Base-by-base conservation (phyloP, 2,888 invertebrate species). In the Agrotis exclamationis region DNA sequence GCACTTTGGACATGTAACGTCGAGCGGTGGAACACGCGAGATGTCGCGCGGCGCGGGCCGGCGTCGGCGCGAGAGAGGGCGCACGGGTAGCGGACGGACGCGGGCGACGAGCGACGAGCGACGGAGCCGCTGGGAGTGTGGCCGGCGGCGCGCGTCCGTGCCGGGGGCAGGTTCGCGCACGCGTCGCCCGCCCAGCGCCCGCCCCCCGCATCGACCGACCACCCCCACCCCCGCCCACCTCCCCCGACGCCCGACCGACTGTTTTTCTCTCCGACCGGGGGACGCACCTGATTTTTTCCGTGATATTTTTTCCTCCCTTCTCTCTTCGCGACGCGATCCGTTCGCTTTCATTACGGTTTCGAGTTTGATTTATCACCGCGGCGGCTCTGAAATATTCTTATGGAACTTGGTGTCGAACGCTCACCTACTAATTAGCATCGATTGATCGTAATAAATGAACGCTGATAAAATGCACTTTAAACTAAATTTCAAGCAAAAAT, bases 281-380 rank as follows among this genome's bases (percentile, higher is more conserved):
- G 95, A 95, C 95, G 95, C 96, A 96, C 96, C 96, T 96, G 96
- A 96, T 96, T 96, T 96, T 96, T 96, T 95, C 96, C 95, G 95
- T 95, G 96, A 96, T 96, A 96, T 95, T 96, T 96, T 95, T 95
- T 95, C 95, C 96, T 94, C 95, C 94, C 92, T 93, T 93, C 94
- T 94, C 94, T 94, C 94, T 94, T 94, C 95, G 95, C 96, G 95
- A 95, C 95, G 95, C 95, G 95, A 96, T 96, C 96, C 96, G 96
- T 95, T 96, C 96, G 96, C 96, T 96, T 96, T 96, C 96, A 96
- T 96, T 96, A 96, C 95, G 96, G 95, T 95, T 95, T 96, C 95
- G 94, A 96, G 96, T 96, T 96, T 96, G 96, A 96, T 96, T 96
- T 96, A 96, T 96, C 96, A 95, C 95, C 95, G 93, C 94, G 90